Base-by-base conservation (phyloP, 2,113 vertebrate genomes). In the Hemichromis elongatus region DNA sequence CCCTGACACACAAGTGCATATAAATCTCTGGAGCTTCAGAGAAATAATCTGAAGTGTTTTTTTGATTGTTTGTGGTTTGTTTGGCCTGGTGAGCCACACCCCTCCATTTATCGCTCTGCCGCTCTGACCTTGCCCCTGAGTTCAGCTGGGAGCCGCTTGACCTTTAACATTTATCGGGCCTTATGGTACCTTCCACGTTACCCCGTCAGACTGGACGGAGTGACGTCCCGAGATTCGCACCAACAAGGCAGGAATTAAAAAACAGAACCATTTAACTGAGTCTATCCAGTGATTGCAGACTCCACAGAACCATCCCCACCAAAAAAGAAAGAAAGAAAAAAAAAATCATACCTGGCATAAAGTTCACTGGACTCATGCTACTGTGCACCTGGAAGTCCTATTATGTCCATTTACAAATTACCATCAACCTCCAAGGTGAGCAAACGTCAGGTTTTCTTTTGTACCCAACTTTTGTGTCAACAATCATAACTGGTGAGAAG, bases 41-140 rank as follows among this genome's bases (percentile, higher is more conserved):
- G n/a, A n/a, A n/a, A 82, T 40, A 10, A 70, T 61, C 45, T 26
- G 24, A 55, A 73, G 63, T 30, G 9, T 30, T 5, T 70, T 0
- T 16, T 10, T 50, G 42, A 75, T 50, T 50, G 24, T 52, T 52
- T 75, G 24, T 30, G 42, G 68, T 75, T 28, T 11, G 45, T 83
- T 68, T 42, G 19, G n/a, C 57, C 54, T 0, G 19, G 26, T 10
- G 70, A 86, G 83, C 53, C 78, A 6, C 35, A n/a, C 10, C 4
- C 54, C 56, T 84, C 87, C 19, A 24, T 85, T 86, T 88, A 90
- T 86, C 89, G 84, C 92, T 92, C 80, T 66, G 78, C 85, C 89
- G 84, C 92, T 92, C 80, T 66, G 78, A 78, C 81, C 40, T 18
- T 7, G 33, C 53, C 83, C 85, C 88, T 83, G 88, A 91, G 85